Percentiles rank a stretch among this genome's conserved stretches.
phyloP scores from a whole-genome alignment of 2,113 vertebrate genomes.

The Crypturellus undulatus region DNA sequence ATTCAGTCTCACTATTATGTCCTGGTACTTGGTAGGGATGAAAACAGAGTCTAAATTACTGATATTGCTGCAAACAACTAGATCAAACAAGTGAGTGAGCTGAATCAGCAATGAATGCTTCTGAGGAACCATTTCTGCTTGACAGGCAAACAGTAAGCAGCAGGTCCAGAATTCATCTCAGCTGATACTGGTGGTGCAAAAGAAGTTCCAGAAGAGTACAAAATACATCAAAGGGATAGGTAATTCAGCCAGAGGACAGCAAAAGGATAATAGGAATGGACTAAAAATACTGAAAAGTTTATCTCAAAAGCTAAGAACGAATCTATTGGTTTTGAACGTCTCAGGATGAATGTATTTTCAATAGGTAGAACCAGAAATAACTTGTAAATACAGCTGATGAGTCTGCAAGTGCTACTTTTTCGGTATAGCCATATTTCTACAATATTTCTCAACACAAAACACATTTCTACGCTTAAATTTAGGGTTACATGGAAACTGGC shows the following conservation, averaged over 20 bases:
- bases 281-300: not conserved
- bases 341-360: not conserved
- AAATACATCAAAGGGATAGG: not conserved
- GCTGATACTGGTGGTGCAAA: not conserved
- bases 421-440: not conserved
- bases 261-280: accelerated
- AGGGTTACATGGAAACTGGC: not conserved
- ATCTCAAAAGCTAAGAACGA: not conserved
- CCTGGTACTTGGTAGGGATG: not conserved
- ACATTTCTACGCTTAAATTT: not conserved
- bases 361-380: not conserved
- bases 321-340: not conserved
- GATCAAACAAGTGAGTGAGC: not conserved
- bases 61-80: not conserved
- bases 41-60: not conserved
- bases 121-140: not conserved
- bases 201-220: not conserved
- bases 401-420: not conserved
- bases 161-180: not conserved
- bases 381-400: not conserved
- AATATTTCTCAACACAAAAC: not conserved
- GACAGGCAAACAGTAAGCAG: not conserved
- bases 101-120: not conserved
- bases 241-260: not conserved
- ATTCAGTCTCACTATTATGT: not conserved